These are phyloP conservation scores for Drosophila pachea DNA, from an alignment of 1,140 invertebrate genomes.

Conservation along the genomic window DNA sequence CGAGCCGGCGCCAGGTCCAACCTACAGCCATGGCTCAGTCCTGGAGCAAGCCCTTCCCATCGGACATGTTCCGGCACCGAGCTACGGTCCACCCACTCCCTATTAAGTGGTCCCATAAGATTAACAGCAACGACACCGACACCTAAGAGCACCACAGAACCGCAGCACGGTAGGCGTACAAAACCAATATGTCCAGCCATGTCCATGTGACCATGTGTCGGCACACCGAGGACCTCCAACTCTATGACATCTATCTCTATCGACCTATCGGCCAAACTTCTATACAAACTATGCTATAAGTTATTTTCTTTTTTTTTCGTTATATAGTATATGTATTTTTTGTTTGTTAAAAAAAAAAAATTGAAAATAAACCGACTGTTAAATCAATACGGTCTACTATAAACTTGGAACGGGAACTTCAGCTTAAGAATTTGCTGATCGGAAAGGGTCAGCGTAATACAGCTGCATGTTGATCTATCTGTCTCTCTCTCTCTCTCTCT, in stretches of 20 bases:
- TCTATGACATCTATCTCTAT: slow-evolving; percentile 29
- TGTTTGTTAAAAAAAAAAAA: slow-evolving; percentile 25
- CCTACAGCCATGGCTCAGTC: slow-evolving; percentile 29
- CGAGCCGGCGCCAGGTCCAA: slow-evolving; percentile 28
- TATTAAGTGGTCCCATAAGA: slow-evolving; percentile 23
- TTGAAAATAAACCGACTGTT: slow-evolving; percentile 38
- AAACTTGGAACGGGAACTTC: too few relatives aligned
- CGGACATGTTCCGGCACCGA: slow-evolving; percentile 63
- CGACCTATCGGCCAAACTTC: slow-evolving; percentile 30
- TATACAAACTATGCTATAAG: slow-evolving; percentile 30
- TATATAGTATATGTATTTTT: slow-evolving; percentile 35
- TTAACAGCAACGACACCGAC: slow-evolving; percentile 10
- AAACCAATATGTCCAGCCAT: slow-evolving; percentile 5
- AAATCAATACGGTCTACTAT: not conserved
- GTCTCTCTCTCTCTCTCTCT: too few relatives aligned
- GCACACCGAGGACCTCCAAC: slow-evolving; percentile 35
- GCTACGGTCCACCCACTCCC: slow-evolving; percentile 63
- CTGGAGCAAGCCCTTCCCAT: slow-evolving; percentile 50
- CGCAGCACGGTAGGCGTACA: slow-evolving; percentile 21
- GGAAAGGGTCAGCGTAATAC: too few relatives aligned
- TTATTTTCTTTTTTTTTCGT: slow-evolving; percentile 46
- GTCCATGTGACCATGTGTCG: slow-evolving; percentile 4
- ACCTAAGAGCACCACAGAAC: slow-evolving; percentile 9
- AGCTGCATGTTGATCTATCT: too few relatives aligned
- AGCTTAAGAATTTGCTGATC: too few relatives aligned